Base-by-base conservation (phyloP, 2,113 vertebrate species). In the Crypturellus undulatus region DNA sequence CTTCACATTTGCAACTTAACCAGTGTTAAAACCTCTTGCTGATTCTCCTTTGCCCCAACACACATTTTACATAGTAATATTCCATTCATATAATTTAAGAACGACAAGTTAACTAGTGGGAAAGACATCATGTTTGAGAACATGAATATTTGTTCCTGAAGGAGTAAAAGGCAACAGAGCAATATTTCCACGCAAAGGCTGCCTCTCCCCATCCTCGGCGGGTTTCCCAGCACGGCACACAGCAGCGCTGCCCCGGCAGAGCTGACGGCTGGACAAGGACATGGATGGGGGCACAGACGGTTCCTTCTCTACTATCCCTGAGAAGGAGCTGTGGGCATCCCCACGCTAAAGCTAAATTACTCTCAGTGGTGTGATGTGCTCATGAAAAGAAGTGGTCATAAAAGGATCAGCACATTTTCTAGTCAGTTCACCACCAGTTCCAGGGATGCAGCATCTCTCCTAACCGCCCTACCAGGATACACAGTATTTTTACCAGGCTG, bases 211-310 rank as follows among this genome's bases (percentile, higher is more conserved):
- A 62, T 76, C n/a, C 17, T 54, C n/a, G 38, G 63, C 43, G 34
- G 13, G 24, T 28, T 59, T 2, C 5, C 0, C 0, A 60, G 78
- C 51, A 26, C 15, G 16, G 1, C 30, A 51, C 15, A 25, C 62
- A 83, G 32, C 11, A 79, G 52, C 0, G 5, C 28, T 4, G 14
- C 2, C 3, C 1, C 2, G 30, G 54, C 28, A 32, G 24, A 84
- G n/a, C 12, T 75, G 70, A 84, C 6, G 34, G 63, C 84, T 5
- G 6, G 45, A n/a, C 15, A 63, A 32, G 71, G 43, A 88, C 87
- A 52, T 8, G 36, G 70, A 60, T 4, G 65, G 56, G 4, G 26
- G 26, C 24, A 75, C 45, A 63, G 34, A 73, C 73, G 1, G 9
- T 10, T 56, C 20, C n/a, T 30, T 69, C 64, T 72, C 51, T 51